A percentile compares a stretch with the other conserved stretches of the same genome.
These are phyloP conservation scores for Carassius auratus DNA, from an alignment of 2,113 vertebrate genomes.

Conservation along the genomic window DNA sequence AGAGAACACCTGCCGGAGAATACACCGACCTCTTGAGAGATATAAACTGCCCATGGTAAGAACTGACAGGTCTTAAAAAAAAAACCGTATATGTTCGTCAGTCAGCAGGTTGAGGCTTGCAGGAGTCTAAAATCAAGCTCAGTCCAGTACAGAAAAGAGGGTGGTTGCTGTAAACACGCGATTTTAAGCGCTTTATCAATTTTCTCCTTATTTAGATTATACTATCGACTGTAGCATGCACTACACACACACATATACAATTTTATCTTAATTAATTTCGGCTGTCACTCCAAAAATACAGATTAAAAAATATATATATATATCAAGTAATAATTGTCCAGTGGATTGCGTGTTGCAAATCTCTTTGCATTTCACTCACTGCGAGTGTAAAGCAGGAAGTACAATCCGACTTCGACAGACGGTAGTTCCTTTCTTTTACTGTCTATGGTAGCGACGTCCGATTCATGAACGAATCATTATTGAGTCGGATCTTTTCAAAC, in stretches of 20 bases:
- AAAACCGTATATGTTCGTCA: background rate
- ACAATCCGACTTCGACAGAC: background rate
- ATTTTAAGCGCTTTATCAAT: background rate
- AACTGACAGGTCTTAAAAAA: background rate
- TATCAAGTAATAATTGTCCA: background rate
- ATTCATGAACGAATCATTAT: background rate
- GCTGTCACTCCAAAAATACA: background rate
- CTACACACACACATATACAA: background rate
- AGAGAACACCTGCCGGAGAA: conserved; percentile 57
- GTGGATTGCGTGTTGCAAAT: background rate
- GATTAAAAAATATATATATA: background rate
- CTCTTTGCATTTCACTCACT: background rate
- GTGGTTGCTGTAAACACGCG: background rate
- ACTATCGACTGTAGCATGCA: background rate
- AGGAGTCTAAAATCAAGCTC: background rate
- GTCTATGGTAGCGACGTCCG: background rate
- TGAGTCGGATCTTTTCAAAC: background rate
- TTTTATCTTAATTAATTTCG: background rate
- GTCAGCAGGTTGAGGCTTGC: background rate
- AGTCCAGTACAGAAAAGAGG: background rate
- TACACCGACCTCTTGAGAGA: conserved; percentile 47
- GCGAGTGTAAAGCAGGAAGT: background rate
- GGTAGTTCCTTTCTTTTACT: too few relatives aligned
- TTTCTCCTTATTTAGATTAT: background rate
- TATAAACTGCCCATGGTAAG: conserved; percentile 58